Evolutionary conservation across 1,140 invertebrate species (phyloP), one percentile per base, ranked within the genome.

Genomic region (Hypothenemus hampei): DNA sequence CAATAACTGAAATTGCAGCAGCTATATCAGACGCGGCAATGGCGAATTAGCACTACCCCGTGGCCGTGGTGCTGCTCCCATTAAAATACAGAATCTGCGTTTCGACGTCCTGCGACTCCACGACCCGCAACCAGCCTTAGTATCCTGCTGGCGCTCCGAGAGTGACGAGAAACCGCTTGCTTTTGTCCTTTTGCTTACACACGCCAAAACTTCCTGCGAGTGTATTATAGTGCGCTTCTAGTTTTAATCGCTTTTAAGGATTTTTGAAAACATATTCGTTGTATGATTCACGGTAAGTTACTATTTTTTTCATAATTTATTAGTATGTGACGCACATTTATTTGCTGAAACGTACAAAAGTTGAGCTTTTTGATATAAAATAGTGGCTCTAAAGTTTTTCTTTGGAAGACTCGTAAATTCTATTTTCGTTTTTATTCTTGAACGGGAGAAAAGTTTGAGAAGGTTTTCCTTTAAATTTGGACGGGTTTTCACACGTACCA

Each of bases 271-370:
- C 10, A 6, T n/a, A n/a, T n/a, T n/a, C n/a, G 13, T 24, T 39
- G 8, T 49, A 49, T 49, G 47, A 49, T 19, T 37, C 31, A 49
- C 20, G 47, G 47, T 49, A 49, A 39, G 47, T 49, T 15, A n/a
- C n/a, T n/a, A n/a, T n/a, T n/a, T n/a, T n/a, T n/a, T n/a, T n/a
- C n/a, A n/a, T n/a, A n/a, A n/a, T n/a, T n/a, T n/a, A n/a, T n/a
- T n/a, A n/a, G n/a, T n/a, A n/a, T n/a, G n/a, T n/a, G n/a, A n/a
- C n/a, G n/a, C n/a, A n/a, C n/a, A n/a, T n/a, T n/a, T n/a, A n/a
- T n/a, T n/a, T n/a, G n/a, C n/a, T n/a, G n/a, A n/a, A n/a, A n/a
- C n/a, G n/a, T n/a, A n/a, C n/a, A n/a, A n/a, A n/a, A n/a, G n/a
- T n/a, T n/a, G n/a, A n/a, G n/a, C n/a, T n/a, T n/a, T n/a, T n/a